These are phyloP conservation scores for Drosophila sechellia DNA, from an alignment of 1,140 invertebrate genomes.

Conservation along the genomic window DNA sequence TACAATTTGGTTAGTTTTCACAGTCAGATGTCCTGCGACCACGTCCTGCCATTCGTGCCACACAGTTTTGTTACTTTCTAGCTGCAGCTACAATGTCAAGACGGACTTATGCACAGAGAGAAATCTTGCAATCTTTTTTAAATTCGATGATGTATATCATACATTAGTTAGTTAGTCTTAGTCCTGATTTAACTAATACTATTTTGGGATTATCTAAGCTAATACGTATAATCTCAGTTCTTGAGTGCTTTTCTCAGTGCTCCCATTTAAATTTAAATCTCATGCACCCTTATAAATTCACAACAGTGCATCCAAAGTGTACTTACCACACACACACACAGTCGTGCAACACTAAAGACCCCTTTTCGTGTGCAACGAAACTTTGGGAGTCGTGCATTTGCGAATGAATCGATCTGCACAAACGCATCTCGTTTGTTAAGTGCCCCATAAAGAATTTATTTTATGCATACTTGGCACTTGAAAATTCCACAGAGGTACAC, in stretches of 20 bases:
- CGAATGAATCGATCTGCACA: slow-evolving; percentile 50
- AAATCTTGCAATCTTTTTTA: background rate
- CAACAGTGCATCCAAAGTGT: slow-evolving; percentile 21
- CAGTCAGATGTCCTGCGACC: slow-evolving; percentile 3
- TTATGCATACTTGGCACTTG: slow-evolving; percentile 22
- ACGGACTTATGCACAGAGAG: slow-evolving; percentile 3
- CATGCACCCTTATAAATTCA: slow-evolving; percentile 9
- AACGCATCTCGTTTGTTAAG: slow-evolving; percentile 27
- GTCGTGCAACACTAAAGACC: background rate
- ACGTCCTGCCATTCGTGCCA: slow-evolving; percentile 24
- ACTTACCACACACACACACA: slow-evolving; percentile 32
- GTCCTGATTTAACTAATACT: too few species aligned
- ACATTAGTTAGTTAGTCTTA: too few species aligned
- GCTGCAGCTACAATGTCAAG: slow-evolving; percentile 18
- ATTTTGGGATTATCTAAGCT: too few species aligned
- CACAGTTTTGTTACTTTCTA: slow-evolving; percentile 62
- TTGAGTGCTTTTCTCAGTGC: background rate
- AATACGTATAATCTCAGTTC: background rate
- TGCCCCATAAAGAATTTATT: slow-evolving; percentile 61
- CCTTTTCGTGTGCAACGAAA: background rate
- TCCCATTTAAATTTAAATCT: slow-evolving; percentile 20
- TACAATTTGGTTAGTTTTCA: slow-evolving; percentile 56
- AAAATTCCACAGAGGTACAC: background rate
- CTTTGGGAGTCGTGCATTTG: slow-evolving; percentile 45
- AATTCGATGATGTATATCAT: too few species aligned